Conservation (phyloP, 1,140 invertebrate species). For the Orius insidiosus region DNA sequence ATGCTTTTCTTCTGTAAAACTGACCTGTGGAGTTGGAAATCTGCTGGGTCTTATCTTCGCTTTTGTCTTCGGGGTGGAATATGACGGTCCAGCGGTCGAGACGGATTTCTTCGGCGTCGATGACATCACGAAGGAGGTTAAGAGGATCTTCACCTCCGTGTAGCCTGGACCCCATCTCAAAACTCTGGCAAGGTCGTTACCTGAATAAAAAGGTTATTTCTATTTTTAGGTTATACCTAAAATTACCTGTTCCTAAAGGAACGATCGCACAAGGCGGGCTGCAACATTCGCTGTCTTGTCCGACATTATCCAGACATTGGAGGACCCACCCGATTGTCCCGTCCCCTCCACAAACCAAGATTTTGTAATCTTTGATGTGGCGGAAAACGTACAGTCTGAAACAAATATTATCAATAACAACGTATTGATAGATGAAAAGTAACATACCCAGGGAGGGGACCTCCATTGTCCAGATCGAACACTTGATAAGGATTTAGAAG, state of each 20-base stretch:
- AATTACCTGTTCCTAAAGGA: conserved; percentile 80
- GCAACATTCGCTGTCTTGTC: conserved; percentile 94
- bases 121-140: conserved; percentile 88
- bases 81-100: conserved; percentile 97
- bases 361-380: conserved; percentile 95
- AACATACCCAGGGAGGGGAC: conserved; percentile 84
- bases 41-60: conserved; percentile 31
- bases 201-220: conserved; percentile 36
- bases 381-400: conserved; percentile 91
- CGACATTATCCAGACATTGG: conserved; percentile 95
- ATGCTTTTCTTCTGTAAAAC: neutral
- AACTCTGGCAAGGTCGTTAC: conserved; percentile 91
- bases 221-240: too few species aligned
- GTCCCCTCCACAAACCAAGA: conserved; percentile 96
- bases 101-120: conserved; percentile 96
- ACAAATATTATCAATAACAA: too few species aligned
- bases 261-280: conserved; percentile 97
- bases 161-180: conserved; percentile 95
- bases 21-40: conserved; percentile 29
- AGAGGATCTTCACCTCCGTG: conserved; percentile 90
- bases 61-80: conserved; percentile 87
- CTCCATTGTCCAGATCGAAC: conserved; percentile 97
- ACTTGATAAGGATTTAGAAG: conserved; percentile 99
- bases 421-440: neutral
- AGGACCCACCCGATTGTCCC: conserved; percentile 99